Percentiles rank a stretch among this genome's conserved stretches.
phyloP scores from a whole-genome alignment of 1,140 invertebrate species.

The Euwallacea fornicatus region DNA sequence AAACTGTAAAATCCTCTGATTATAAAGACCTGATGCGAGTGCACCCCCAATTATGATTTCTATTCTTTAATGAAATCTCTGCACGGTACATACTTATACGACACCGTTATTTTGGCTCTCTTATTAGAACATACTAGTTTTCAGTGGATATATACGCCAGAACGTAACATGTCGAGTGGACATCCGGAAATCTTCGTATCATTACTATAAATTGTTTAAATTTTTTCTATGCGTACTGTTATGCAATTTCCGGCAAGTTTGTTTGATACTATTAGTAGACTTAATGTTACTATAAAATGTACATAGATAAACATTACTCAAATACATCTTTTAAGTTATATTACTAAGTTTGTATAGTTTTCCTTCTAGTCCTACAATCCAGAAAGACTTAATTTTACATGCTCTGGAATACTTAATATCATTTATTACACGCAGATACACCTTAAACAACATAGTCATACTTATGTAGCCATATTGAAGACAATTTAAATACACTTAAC shows the following conservation, averaged over 20 bases:
- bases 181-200: constrained; percentile 6
- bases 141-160: not conserved
- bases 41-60: too few relatives aligned
- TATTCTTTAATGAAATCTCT: too few relatives aligned
- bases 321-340: constrained; percentile 45
- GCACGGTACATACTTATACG: too few relatives aligned
- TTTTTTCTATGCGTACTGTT: constrained; percentile 37
- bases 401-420: too few relatives aligned
- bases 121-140: constrained; percentile 15
- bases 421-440: too few relatives aligned
- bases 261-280: constrained; percentile 42
- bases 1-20: constrained; percentile 25
- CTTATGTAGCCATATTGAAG: too few relatives aligned
- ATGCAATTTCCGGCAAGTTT: constrained; percentile 38
- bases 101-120: constrained; percentile 7
- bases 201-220: constrained; percentile 13
- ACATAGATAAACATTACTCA: constrained; percentile 44
- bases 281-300: constrained; percentile 45
- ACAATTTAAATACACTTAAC: too few relatives aligned
- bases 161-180: not conserved
- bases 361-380: constrained; percentile 43
- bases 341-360: constrained; percentile 31
- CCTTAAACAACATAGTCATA: too few relatives aligned
- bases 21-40: constrained; percentile 24
- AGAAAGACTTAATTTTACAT: constrained; percentile 20